Evolutionary conservation across 2,113 vertebrate genomes (phyloP).

Genomic region (Brachypteracias leptosomus): DNA sequence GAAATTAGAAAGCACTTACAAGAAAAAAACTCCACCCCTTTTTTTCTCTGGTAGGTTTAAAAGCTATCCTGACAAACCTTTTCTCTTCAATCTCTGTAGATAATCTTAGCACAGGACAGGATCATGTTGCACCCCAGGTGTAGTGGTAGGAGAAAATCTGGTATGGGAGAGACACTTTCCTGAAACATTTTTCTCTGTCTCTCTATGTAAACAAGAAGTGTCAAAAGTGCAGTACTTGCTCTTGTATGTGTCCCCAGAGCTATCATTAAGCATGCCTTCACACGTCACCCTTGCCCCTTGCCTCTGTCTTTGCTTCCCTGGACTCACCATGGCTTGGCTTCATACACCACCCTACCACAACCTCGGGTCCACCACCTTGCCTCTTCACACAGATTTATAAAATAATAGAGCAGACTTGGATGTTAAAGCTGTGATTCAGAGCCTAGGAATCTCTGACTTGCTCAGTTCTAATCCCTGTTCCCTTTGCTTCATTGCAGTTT

Average conservation of each 20-base stretch:
- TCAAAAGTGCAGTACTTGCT: background rate
- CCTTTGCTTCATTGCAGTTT: background rate
- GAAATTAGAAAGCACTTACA: background rate
- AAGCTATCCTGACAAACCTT: background rate
- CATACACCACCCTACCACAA: background rate
- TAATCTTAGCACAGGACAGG: background rate
- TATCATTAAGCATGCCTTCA: background rate
- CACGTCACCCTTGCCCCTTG: accelerated
- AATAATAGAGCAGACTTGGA: background rate
- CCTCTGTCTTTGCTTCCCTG: background rate
- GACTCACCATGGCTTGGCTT: accelerated
- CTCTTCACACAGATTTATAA: background rate
- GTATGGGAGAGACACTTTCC: background rate
- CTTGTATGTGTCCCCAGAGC: background rate
- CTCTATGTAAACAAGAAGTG: background rate
- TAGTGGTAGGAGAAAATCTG: background rate
- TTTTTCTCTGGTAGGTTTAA: background rate
- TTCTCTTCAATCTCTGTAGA: background rate
- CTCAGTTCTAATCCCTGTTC: background rate
- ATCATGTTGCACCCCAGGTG: background rate
- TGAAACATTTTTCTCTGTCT: background rate
- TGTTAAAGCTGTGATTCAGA: background rate
- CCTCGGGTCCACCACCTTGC: background rate
- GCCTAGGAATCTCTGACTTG: background rate
- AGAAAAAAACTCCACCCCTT: background rate